These are phyloP conservation scores for Drosophila equinoxialis DNA, from an alignment of 1,140 invertebrate genomes.

Conservation along the genomic window DNA sequence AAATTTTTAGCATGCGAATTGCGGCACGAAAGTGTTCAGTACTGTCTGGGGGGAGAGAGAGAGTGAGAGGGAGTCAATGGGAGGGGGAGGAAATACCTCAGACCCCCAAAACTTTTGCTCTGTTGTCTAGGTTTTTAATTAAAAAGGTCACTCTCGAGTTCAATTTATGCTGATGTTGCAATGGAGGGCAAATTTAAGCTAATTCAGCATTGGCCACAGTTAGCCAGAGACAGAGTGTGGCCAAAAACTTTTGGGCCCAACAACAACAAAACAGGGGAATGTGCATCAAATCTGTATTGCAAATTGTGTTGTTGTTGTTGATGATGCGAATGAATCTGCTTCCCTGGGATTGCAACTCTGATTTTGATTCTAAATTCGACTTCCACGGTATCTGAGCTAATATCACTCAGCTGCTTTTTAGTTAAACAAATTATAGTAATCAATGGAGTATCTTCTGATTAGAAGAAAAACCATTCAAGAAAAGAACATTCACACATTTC, in stretches of 20 bases:
- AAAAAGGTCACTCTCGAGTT: slow-evolving; percentile 72
- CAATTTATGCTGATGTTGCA: slow-evolving; percentile 66
- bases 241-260: background rate
- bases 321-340: no score
- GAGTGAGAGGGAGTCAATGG: background rate
- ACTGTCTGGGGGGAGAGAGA: background rate
- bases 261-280: background rate
- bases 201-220: slow-evolving; percentile 26
- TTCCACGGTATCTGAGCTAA: no score
- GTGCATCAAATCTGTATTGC: slow-evolving; percentile 6
- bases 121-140: slow-evolving; percentile 63
- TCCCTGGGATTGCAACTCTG: no score
- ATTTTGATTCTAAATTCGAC: no score
- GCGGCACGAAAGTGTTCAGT: slow-evolving; percentile 17
- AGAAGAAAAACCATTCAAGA: no score
- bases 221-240: background rate
- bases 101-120: background rate
- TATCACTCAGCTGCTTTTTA: no score
- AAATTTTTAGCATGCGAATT: slow-evolving; percentile 27
- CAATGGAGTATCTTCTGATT: no score
- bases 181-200: slow-evolving; percentile 34
- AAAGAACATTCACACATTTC: background rate
- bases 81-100: background rate
- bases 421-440: no score
- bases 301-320: no score